Evolutionary conservation across 1,140 invertebrate genomes (phyloP).

Genomic region (Drosophila micromelanica): DNA sequence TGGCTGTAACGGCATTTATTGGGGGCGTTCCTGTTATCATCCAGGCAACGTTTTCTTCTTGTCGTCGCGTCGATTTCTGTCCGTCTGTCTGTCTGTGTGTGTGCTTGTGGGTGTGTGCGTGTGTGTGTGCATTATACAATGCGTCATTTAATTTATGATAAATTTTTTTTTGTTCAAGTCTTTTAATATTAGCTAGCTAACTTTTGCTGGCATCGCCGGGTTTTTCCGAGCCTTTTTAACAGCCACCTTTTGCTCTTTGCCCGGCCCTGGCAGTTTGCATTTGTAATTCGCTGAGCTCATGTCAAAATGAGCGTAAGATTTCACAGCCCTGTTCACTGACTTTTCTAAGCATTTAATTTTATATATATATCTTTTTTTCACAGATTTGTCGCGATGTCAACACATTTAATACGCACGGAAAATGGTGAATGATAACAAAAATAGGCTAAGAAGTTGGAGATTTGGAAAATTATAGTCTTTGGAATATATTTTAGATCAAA

Average conservation of each 20-base stretch:
- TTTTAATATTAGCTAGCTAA: slow-evolving; percentile 79
- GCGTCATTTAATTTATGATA: slow-evolving; percentile 83
- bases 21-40: slow-evolving; percentile 24
- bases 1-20: slow-evolving; percentile 49
- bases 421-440: neutral
- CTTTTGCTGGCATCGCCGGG: slow-evolving; percentile 58
- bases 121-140: slow-evolving; percentile 61
- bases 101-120: too few species aligned
- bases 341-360: slow-evolving; percentile 80
- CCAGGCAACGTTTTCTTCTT: slow-evolving; percentile 13
- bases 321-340: slow-evolving; percentile 62
- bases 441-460: neutral
- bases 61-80: too few species aligned
- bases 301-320: slow-evolving; percentile 80
- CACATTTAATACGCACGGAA: slow-evolving; percentile 20
- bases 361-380: slow-evolving; percentile 32
- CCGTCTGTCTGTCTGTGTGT: too few species aligned
- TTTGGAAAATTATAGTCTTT: neutral
- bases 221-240: slow-evolving; percentile 25
- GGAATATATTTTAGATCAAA: too few species aligned
- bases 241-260: slow-evolving; percentile 17
- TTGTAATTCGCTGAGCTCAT: slow-evolving; percentile 77
- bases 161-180: slow-evolving; percentile 67
- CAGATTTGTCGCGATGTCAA: slow-evolving; percentile 61
- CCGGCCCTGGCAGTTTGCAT: slow-evolving; percentile 74